phyloP scores from a whole-genome alignment of 2,113 vertebrate species.

The Chitala chitala region DNA sequence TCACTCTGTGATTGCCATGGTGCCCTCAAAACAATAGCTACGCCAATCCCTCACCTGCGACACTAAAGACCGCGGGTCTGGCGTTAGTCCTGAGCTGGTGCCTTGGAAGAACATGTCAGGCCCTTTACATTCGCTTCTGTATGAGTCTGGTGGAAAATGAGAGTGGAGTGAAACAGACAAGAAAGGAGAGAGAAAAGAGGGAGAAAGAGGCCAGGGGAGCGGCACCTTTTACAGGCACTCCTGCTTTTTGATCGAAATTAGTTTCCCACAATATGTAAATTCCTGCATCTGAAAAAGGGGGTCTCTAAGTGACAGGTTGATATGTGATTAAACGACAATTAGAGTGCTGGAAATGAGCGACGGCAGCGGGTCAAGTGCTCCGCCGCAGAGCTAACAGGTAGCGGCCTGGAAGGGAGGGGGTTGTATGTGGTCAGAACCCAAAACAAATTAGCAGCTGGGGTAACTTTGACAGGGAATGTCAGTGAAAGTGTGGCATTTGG shows the following conservation, averaged over 20 bases:
- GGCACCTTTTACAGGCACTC: constrained; percentile 54
- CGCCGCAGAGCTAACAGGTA: constrained; percentile 61
- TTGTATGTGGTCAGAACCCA: constrained; percentile 51
- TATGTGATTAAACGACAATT: constrained; percentile 77
- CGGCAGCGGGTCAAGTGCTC: constrained; percentile 61
- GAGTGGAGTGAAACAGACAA: constrained; percentile 28
- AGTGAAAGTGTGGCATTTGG: constrained; percentile 41
- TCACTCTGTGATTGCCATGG: too few relatives aligned
- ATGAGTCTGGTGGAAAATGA: too few relatives aligned
- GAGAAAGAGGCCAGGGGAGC: constrained; percentile 37
- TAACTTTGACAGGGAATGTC: constrained; percentile 46
- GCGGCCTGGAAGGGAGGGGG: constrained; percentile 54
- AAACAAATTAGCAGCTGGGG: constrained; percentile 64
- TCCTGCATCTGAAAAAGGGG: constrained; percentile 55
- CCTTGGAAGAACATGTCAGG: too few relatives aligned
- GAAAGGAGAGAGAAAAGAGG: constrained; percentile 35
- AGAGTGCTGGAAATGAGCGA: constrained; percentile 66
- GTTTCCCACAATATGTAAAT: constrained; percentile 77
- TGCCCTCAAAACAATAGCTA: too few relatives aligned
- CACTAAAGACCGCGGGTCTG: too few relatives aligned
- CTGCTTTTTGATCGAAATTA: constrained; percentile 66
- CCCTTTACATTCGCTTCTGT: too few relatives aligned
- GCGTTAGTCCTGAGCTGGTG: too few relatives aligned
- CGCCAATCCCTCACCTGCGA: too few relatives aligned
- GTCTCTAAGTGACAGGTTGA: constrained; percentile 75